Conservation (phyloP, 2,888 invertebrate species). For the Serripes groenlandicus region DNA sequence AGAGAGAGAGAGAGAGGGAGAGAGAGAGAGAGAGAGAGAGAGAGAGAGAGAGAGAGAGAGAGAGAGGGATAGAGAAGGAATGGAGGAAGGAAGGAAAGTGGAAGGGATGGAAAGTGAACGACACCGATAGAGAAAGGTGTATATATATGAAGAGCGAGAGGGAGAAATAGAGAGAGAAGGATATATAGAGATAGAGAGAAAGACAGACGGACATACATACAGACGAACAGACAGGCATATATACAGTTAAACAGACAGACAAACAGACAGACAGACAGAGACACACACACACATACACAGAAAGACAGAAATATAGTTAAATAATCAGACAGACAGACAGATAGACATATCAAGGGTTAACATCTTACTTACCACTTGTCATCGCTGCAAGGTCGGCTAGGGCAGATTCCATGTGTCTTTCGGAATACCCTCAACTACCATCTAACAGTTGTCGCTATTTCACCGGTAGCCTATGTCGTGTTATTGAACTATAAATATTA, state of each 20-base stretch:
- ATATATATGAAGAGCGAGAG: background rate
- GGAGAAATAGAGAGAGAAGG: background rate
- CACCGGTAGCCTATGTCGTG: no score
- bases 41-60: background rate
- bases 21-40: background rate
- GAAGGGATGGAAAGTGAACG: background rate
- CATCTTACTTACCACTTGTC: constrained; percentile 53
- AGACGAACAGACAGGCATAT: background rate
- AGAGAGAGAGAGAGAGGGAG: background rate
- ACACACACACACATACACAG: background rate
- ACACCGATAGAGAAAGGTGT: background rate
- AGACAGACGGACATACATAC: background rate
- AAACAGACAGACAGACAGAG: background rate
- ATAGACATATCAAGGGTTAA: background rate
- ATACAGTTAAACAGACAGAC: background rate
- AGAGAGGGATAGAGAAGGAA: background rate
- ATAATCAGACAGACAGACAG: background rate
- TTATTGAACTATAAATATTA: no score
- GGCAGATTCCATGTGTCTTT: constrained; percentile 47
- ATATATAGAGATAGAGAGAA: background rate
- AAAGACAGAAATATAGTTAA: background rate
- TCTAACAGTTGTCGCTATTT: no score
- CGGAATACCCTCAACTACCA: background rate
- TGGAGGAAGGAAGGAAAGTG: background rate
- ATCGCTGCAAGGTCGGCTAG: constrained; percentile 54